Evolutionary conservation across 1,140 invertebrate species (phyloP), one percentile per base, ranked within the genome.

Genomic region (Lithobius niger): DNA sequence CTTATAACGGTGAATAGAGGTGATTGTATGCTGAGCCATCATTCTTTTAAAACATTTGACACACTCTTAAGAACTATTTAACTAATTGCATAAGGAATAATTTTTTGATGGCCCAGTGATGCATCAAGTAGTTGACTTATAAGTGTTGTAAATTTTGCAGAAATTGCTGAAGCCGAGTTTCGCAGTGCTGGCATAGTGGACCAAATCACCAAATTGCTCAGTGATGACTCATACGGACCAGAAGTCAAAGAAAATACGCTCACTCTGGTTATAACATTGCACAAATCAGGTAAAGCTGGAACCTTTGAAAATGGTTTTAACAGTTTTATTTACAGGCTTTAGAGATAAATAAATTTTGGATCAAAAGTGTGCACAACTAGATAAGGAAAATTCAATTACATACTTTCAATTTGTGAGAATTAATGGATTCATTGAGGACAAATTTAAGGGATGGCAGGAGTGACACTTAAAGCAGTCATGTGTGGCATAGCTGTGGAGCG

Each of bases 161-260:
- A 25, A 13, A 6, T 6, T 3, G 22, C 48, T n/a, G 48, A 50
- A 26, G 19, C 22, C 10, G 24, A 4, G 3, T 50, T 50, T 19
- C 13, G 27, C 3, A 50, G 16, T 4, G 10, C 48, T 13, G 13
- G 13, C 10, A 26, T 50, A 24, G 21, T 27, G 10, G 48, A 50
- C 6, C 48, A 50, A 26, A 4, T 27, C 13, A 25, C 3, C 3
- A 27, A 50, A 50, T 19, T 50, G 3, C 48, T 50, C 16, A 4
- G 6, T 27, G 48, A 27, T 6, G 48, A 50, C n/a, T 3, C 13
- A 3, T 27, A 26, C 21, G 22, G 22, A 6, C 21, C 6, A 6
- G 48, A 50, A 16, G 48, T 50, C 24, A 50, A 50, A 50, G 48
- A 3, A 25, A 50, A 50, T 19, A 26, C 48, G 25, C 24, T 50